Evolutionary conservation across 1,140 invertebrate genomes (phyloP), one percentile per base, ranked within the genome.

Genomic region (Wiebesia pumilae): DNA sequence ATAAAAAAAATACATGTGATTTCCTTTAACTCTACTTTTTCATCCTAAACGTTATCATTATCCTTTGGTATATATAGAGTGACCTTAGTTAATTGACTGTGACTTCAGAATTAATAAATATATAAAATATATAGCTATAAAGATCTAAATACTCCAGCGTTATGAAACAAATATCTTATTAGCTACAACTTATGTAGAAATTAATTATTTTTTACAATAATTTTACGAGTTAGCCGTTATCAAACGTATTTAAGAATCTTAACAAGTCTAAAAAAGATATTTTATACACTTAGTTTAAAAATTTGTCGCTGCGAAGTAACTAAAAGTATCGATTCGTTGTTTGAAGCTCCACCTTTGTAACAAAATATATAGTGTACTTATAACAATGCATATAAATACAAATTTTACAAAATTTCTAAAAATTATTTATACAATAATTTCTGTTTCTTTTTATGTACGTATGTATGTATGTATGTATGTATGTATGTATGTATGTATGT

Each of bases 41-140:
- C 33, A 19, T 75, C 71, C 4, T 35, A 54, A 83, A 27, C 38
- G 9, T 58, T 40, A 75, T 47, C 27, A 38, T 19, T 30, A 62
- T 78, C 73, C 83, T 84, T 84, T 78, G 73, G 73, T 78, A 67
- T 78, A 19, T 33, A 78, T 73, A 75, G 9, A 12, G 27, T 47
- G 35, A 67, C n/a, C 71, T 65, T n/a, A 58, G n/a, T 35, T 78
- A 77, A 65, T 78, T 47, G 35, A 77, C 58, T 67, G 54, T 47
- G 71, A 75, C n/a, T 43, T 83, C 27, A 7, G 21, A 27, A 35
- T 9, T 62, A 83, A 83, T 83, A 40, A 77, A 83, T 83, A 83
- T 24, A 40, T 83, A 38, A 79, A 79, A 75, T 75, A 75, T 75
- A 75, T 43, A 43, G n/a, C 27, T 43, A 27, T 16, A 75, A 12